Conservation (phyloP, 37 sponge, comb jelly and placozoan genomes). For the Halichondria panicea region DNA sequence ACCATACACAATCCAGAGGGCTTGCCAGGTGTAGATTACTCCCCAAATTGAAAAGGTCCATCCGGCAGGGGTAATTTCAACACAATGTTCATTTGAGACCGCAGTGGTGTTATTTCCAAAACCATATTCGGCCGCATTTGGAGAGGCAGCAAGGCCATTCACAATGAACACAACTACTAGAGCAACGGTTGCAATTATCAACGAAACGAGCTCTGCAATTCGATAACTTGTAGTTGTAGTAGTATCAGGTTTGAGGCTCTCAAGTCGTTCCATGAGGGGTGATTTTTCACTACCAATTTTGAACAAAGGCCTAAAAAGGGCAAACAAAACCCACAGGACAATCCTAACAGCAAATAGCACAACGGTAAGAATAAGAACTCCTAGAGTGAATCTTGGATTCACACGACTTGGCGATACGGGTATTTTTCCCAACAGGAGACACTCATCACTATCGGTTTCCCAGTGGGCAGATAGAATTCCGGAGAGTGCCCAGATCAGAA, state of each 20-base stretch:
- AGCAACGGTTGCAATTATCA: constrained; percentile 8
- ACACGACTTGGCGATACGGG: too few species aligned
- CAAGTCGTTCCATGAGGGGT: too few species aligned
- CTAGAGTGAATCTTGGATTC: too few species aligned
- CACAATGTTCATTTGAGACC: constrained; percentile 26
- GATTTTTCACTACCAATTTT: too few species aligned
- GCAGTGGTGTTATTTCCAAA: constrained; percentile 11
- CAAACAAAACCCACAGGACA: too few species aligned
- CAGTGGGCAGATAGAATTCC: constrained; percentile 12
- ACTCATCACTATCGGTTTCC: constrained; percentile 2
- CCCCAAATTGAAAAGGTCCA: constrained; percentile 73
- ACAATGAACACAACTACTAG: neutral
- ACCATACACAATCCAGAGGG: constrained; percentile 53
- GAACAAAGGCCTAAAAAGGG: too few species aligned
- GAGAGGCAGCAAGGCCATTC: constrained; percentile 4
- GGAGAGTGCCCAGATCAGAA: constrained; percentile 36
- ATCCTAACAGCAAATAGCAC: too few species aligned
- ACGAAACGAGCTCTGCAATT: too few species aligned
- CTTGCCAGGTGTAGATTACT: constrained; percentile 64
- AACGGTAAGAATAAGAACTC: too few species aligned
- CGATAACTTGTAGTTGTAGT: too few species aligned
- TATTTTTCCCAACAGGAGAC: too few species aligned
- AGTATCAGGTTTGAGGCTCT: too few species aligned
- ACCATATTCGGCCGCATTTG: neutral
- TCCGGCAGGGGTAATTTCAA: constrained; percentile 49